Evolutionary conservation across 2,888 invertebrate species (phyloP).

Genomic region (Synergus gifuensis): DNA sequence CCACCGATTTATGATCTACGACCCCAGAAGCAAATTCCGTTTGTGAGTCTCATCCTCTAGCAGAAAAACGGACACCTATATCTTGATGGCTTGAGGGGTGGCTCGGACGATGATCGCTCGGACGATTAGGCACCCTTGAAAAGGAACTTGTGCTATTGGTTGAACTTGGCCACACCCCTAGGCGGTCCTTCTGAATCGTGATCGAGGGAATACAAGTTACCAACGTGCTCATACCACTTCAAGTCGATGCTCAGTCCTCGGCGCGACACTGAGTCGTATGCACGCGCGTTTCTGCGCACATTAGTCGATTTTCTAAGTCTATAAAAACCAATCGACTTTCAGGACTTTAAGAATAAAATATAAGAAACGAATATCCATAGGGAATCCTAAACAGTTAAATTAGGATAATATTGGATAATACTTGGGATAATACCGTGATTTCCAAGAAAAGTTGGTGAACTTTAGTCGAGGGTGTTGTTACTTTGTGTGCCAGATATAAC

Average conservation of each 20-base stretch:
- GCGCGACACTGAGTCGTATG: slow-evolving; percentile 70
- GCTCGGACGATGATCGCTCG: slow-evolving; percentile 32
- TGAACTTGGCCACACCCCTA: slow-evolving; percentile 68
- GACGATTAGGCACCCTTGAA: slow-evolving; percentile 62
- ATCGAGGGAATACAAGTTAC: slow-evolving; percentile 54
- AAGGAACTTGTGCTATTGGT: slow-evolving; percentile 64
- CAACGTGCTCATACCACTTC: slow-evolving; percentile 56
- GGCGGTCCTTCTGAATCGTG: slow-evolving; percentile 63
- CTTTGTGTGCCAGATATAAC: background rate
- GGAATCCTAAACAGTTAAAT: background rate
- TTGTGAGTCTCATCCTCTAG: background rate
- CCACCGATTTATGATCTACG: slow-evolving; percentile 29
- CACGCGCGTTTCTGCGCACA: slow-evolving; percentile 59
- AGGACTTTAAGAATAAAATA: background rate
- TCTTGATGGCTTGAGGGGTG: slow-evolving; percentile 43
- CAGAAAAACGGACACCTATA: slow-evolving; percentile 25
- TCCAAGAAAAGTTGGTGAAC: slow-evolving; percentile 9
- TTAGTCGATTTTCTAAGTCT: background rate
- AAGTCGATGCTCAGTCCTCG: slow-evolving; percentile 67
- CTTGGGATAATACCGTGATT: background rate
- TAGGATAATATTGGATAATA: no score
- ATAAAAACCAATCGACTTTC: background rate
- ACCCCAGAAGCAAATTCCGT: slow-evolving; percentile 20
- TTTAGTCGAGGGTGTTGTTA: slow-evolving; percentile 2
- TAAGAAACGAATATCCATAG: background rate